These are phyloP conservation scores for Paragorgia papillata DNA, from an alignment of 92 coral and sea anemone genomes.

Conservation along the genomic window DNA sequence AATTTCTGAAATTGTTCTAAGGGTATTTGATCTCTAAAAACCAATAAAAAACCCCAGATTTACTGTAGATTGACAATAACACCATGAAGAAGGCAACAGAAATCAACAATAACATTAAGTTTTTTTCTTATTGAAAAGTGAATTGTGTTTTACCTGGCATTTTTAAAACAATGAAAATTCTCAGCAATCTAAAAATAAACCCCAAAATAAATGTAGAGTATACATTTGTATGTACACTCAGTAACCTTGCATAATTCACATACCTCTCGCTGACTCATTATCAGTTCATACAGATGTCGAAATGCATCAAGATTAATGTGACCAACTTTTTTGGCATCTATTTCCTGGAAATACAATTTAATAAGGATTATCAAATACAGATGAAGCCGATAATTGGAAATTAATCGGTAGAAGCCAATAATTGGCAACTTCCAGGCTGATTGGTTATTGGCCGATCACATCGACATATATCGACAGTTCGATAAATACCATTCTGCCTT, in stretches of 20 bases:
- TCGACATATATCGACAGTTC: too few relatives aligned
- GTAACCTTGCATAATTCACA: background rate
- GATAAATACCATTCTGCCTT: too few relatives aligned
- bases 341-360: conserved; percentile 57
- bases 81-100: background rate
- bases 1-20: conserved; percentile 84
- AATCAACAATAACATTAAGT: background rate
- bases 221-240: too few relatives aligned
- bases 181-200: conserved; percentile 60
- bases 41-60: background rate
- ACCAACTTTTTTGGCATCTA: conserved; percentile 71
- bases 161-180: conserved; percentile 65
- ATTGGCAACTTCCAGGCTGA: too few relatives aligned
- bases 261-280: conserved; percentile 88
- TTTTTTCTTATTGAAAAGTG: background rate
- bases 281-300: conserved; percentile 78
- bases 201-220: too few relatives aligned
- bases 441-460: too few relatives aligned
- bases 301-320: conserved; percentile 94
- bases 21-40: conserved; percentile 85
- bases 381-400: too few relatives aligned
- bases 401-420: too few relatives aligned
- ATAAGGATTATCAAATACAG: background rate
- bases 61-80: background rate
- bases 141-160: background rate